phyloP scores from a whole-genome alignment of 1,140 invertebrate species.

The Scaptodrosophila lebanonensis region DNA sequence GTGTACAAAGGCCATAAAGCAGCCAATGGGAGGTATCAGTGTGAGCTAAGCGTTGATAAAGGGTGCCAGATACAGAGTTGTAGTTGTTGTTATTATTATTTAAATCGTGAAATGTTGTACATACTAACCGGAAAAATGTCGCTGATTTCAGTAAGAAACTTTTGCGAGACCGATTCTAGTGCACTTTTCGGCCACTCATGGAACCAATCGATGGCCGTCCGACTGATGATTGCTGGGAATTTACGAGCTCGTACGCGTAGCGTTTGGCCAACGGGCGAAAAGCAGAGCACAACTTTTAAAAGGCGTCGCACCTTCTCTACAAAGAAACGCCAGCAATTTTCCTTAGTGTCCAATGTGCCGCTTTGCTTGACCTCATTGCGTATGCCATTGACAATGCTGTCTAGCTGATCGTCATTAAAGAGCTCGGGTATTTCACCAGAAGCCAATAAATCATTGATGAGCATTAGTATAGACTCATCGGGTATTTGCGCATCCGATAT shows the following conservation, averaged over 20 bases:
- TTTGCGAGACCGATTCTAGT: constrained; percentile 90
- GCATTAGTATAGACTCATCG: constrained; percentile 94
- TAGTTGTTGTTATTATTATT: too few species aligned
- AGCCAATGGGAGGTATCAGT: constrained; percentile 80
- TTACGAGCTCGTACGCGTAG: constrained; percentile 90
- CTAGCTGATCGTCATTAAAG: constrained; percentile 93
- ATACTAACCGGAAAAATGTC: constrained; percentile 82
- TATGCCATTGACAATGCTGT: constrained; percentile 90
- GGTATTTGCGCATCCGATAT: constrained; percentile 96
- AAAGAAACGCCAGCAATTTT: constrained; percentile 97
- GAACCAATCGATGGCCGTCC: constrained; percentile 96
- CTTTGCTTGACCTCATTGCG: constrained; percentile 86
- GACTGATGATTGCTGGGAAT: constrained; percentile 96
- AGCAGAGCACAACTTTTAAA: constrained; percentile 89
- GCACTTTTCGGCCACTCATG: constrained; percentile 97
- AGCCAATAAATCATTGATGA: constrained; percentile 95
- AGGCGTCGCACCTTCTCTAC: constrained; percentile 90
- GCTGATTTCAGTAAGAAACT: constrained; percentile 88
- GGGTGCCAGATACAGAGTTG: background rate
- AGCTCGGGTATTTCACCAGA: constrained; percentile 96
- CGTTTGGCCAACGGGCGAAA: constrained; percentile 94
- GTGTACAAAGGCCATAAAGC: constrained; percentile 96
- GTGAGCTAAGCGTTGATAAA: constrained; percentile 73
- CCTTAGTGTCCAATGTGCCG: constrained; percentile 90
- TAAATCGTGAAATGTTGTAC: background rate